Evolutionary conservation across 2,888 invertebrate species (phyloP), one percentile per base, ranked within the genome.

Genomic region (Pammene fasciana): DNA sequence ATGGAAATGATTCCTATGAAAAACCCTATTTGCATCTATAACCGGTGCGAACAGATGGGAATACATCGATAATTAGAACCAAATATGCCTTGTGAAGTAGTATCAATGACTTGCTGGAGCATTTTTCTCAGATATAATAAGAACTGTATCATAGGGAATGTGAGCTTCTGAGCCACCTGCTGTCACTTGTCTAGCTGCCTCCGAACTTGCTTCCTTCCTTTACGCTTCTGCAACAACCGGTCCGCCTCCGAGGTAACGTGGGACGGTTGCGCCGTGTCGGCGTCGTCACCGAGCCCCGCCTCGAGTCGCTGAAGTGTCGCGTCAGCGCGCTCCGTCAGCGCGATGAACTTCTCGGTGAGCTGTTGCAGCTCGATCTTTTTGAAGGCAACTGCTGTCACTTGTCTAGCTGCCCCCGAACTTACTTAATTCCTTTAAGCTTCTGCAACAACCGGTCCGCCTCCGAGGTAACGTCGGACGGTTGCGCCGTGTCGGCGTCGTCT

Each of bases 271-370:
- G 78, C 75, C 0, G 80, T 85, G 3, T 86, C 86, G 0, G 73
- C 67, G 34, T 88, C 87, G 41, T 84, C 85, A 34, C 79, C 82
- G 11, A 92, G 71, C 67, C 85, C 82, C n/a, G 79, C 78, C 72
- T 93, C 91, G 60, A 93, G 79, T 9, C 84, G 81, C 74, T 89
- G 88, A 41, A 92, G 81, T n/a, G 89, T 89, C 61, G 88, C 84
- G 68, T 93, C 92, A 0, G 93, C 90, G 72, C 90, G 82, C 72
- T 93, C 86, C 1, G 92, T 92, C 72, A 93, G 75, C 13, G 86
- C 89, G 48, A 92, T 86, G 74, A 93, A 89, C 76, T 93, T 93
- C 72, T 92, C 92, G 0, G 89, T 92, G 52, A 93, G 77, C 74
- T 89, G 89, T 67, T 88, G 86, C 36, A 92, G 74, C 74, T 93